Percentiles rank a stretch among this genome's conserved stretches.
These are phyloP conservation scores for Cyanistes caeruleus DNA, from an alignment of 2,113 vertebrate species.

Conservation along the genomic window DNA sequence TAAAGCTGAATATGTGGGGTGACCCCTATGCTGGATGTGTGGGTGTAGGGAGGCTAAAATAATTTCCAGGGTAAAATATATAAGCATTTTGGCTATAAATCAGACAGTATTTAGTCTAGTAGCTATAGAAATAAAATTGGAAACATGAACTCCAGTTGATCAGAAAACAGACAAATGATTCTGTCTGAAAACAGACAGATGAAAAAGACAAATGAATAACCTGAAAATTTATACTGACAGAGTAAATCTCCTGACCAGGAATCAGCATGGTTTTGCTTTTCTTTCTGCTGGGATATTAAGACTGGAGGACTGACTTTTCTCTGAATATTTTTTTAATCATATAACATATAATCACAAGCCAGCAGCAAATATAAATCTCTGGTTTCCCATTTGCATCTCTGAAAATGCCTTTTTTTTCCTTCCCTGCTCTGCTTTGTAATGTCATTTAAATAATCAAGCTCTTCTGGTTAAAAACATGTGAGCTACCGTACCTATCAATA, in stretches of 20 bases:
- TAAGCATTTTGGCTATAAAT: not conserved
- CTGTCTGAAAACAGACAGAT: not conserved
- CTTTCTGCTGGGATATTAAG: fast-evolving
- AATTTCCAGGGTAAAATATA: not conserved
- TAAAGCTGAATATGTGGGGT: not conserved
- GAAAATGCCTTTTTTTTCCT: not conserved
- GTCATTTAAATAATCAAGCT: not conserved
- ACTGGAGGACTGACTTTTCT: not conserved
- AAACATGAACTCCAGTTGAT: not conserved
- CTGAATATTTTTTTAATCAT: not conserved
- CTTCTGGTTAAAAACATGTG: not conserved
- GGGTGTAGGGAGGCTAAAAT: not conserved
- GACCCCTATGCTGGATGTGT: fast-evolving
- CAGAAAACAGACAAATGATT: not conserved
- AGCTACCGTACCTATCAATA: not conserved
- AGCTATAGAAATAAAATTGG: not conserved
- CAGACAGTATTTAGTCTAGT: not conserved
- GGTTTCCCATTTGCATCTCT: not conserved
- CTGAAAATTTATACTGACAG: not conserved
- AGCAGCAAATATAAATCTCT: not conserved
- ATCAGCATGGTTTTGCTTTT: not conserved
- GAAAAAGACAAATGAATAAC: not conserved
- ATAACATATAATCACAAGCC: not conserved
- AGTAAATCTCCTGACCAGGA: not conserved
- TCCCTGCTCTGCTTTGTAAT: fast-evolving